These are phyloP conservation scores for Squalus acanthias DNA, from an alignment of 2,797 vertebrate genomes.

Conservation along the genomic window DNA sequence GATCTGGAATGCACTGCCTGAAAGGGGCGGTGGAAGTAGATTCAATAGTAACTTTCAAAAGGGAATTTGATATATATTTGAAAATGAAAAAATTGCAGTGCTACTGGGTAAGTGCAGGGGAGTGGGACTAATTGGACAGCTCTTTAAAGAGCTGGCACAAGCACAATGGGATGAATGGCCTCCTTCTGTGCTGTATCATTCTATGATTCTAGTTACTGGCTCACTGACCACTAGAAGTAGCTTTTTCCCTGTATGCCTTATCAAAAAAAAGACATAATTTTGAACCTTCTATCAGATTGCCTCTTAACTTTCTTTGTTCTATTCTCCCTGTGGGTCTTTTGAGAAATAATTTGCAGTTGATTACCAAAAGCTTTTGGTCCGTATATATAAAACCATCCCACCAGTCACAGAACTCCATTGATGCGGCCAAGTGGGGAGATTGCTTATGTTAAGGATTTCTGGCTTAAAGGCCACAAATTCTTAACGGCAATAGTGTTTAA, in stretches of 20 bases:
- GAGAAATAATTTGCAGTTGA: neutral
- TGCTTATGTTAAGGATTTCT: neutral
- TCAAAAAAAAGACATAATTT: neutral
- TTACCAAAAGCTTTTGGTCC: neutral
- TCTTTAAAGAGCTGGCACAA: neutral
- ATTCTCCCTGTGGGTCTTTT: neutral
- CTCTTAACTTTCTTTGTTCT: neutral
- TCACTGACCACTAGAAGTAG: neutral
- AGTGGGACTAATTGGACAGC: neutral
- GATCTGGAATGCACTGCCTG: neutral
- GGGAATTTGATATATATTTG: neutral
- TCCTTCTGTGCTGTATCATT: neutral
- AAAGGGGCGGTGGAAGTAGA: neutral
- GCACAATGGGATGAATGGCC: neutral
- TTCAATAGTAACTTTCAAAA: neutral
- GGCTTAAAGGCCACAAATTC: neutral
- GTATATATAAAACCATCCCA: neutral
- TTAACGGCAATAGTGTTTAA: neutral
- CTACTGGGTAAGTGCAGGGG: neutral
- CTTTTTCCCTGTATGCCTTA: neutral
- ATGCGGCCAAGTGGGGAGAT: neutral
- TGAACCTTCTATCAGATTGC: neutral
- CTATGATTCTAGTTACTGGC: neutral
- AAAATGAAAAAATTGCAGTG: neutral
- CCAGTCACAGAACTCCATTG: neutral